phyloP scores from a whole-genome alignment of 2,797 vertebrate species.

The Synaphobranchus kaupii region DNA sequence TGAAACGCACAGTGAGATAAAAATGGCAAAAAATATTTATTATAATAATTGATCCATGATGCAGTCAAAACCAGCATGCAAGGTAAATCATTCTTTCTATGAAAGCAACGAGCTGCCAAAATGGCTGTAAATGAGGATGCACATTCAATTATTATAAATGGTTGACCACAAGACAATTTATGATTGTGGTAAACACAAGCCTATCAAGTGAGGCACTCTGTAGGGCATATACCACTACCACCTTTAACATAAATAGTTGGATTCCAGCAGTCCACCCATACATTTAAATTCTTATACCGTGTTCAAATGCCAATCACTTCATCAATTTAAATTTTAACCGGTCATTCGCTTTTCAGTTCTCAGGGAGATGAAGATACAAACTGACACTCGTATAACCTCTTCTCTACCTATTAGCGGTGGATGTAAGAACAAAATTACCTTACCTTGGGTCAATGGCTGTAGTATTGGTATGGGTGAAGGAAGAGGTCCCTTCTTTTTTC shows the following conservation, averaged over 20 bases:
- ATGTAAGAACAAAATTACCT: conserved; percentile 4
- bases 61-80: not conserved
- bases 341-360: not conserved
- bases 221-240: not conserved
- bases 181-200: not conserved
- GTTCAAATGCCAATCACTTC: not conserved
- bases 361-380: not conserved
- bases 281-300: too few relatives aligned
- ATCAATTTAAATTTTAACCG: not conserved
- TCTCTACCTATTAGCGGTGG: not conserved
- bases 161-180: not conserved
- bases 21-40: not conserved
- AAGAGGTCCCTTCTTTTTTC: conserved; percentile 9
- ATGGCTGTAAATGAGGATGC: not conserved
- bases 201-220: not conserved
- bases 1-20: not conserved
- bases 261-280: not conserved
- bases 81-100: not conserved
- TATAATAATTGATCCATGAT: not conserved
- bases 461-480: not conserved
- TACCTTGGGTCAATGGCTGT: conserved; percentile 26
- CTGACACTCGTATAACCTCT: not conserved
- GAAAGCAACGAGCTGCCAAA: not conserved
- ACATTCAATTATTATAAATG: not conserved
- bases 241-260: not conserved